Base-by-base conservation (phyloP, 2,113 vertebrate species). In the Amia ocellicauda region DNA sequence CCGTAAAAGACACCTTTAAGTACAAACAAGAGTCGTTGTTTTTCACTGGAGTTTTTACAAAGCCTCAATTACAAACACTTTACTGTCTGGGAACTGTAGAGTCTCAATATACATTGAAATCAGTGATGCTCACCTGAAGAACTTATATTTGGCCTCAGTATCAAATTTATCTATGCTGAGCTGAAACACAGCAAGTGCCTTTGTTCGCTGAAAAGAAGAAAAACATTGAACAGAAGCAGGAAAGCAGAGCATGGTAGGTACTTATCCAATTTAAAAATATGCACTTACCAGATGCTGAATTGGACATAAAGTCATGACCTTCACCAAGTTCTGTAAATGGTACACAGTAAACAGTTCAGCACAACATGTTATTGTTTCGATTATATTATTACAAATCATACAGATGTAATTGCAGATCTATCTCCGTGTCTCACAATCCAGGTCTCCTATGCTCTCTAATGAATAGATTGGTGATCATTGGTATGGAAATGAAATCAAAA, bases 121-220 rank as follows among this genome's bases (percentile, higher is more conserved):
- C 45, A n/a, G n/a, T 5, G 16, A 52, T 36, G 71, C 70, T 78
- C 83, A 98, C 94, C 92, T 93, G 85, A 97, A 97, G 70, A 96
- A 93, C 9, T 79, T 94, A 11, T 95, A 85, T 85, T 94, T 99
- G 67, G 93, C 93, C 77, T 93, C 91, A 53, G 71, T 55, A 9
- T 91, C 86, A 78, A 97, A 87, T 75, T 95, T 98, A 78, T 94
- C 75, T 72, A 96, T 94, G 71, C 90, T 90, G 7, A 95, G 79
- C 68, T 98, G 96, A 67, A 98, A 91, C 70, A 94, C 70, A 60
- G 77, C 77, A 56, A 98, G 84, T 62, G 89, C 88, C 16, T 86
- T 92, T 81, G 89, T 85, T 80, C 93, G 92, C 94, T 99, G 81
- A 28, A 82, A 71, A 66, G 26, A 72, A 71, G 61, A 61, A 74